Conservation (phyloP, 2,888 invertebrate genomes). For the Elmis aenea region DNA sequence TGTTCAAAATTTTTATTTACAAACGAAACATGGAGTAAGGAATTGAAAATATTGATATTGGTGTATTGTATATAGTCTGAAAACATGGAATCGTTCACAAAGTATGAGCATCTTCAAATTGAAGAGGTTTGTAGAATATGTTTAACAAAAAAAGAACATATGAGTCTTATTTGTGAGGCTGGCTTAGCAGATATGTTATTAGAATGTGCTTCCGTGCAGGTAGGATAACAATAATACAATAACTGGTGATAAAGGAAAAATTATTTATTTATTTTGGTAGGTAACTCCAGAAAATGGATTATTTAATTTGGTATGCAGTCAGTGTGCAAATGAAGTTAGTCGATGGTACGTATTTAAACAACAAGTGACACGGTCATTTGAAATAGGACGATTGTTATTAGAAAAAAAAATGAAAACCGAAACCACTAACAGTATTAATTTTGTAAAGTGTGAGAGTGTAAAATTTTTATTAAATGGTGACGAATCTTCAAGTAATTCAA, state of each 20-base stretch:
- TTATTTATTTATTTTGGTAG: neutral
- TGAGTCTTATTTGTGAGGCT: slow-evolving; percentile 26
- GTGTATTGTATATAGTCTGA: no score
- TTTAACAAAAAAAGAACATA: slow-evolving; percentile 25
- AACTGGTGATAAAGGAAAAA: neutral
- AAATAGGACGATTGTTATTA: slow-evolving; percentile 25
- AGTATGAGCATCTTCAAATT: slow-evolving; percentile 27
- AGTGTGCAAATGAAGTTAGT: slow-evolving; percentile 27
- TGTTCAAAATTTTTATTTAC: no score
- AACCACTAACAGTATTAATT: neutral
- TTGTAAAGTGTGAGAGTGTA: slow-evolving; percentile 1
- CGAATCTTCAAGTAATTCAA: slow-evolving; percentile 8
- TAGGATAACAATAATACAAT: slow-evolving; percentile 10
- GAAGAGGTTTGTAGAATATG: slow-evolving; percentile 29
- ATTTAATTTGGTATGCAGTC: slow-evolving; percentile 23
- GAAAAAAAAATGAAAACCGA: neutral
- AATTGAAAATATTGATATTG: no score
- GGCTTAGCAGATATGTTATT: slow-evolving; percentile 28
- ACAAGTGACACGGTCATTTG: slow-evolving; percentile 25
- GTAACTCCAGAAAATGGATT: slow-evolving; percentile 20
- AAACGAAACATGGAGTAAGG: no score
- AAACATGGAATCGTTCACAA: slow-evolving; percentile 22
- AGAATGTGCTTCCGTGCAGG: slow-evolving; percentile 29
- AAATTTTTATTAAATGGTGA: slow-evolving; percentile 7
- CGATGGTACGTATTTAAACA: slow-evolving; percentile 29